Evolutionary conservation across 2,888 invertebrate species (phyloP).

Genomic region (Morpho helenor): DNA sequence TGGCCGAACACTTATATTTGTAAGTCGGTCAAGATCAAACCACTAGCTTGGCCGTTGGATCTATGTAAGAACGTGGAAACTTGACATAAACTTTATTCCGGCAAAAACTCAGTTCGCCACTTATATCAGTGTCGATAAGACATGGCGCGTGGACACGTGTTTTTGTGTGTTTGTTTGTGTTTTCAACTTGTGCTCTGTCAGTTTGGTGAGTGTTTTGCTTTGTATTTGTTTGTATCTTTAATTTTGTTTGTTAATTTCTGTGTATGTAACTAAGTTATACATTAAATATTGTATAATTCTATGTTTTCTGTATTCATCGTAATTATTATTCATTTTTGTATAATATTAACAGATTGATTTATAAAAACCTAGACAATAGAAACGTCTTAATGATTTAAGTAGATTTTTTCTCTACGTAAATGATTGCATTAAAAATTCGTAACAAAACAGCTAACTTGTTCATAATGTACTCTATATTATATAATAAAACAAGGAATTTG

Average conservation of each 20-base stretch:
- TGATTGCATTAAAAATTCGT: no score
- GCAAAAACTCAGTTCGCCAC: slow-evolving; percentile 3
- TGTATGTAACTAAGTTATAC: no score
- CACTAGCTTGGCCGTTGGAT: slow-evolving; percentile 14
- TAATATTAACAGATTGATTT: no score
- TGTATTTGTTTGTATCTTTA: slow-evolving; percentile 1
- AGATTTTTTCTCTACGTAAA: no score
- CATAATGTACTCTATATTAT: no score
- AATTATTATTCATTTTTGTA: no score
- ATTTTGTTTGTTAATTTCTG: neutral
- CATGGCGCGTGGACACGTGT: slow-evolving; percentile 30
- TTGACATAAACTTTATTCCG: slow-evolving; percentile 8
- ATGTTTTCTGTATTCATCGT: no score
- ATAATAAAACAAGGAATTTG: no score
- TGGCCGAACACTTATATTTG: slow-evolving; percentile 29
- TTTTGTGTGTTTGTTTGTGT: slow-evolving; percentile 49
- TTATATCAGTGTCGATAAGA: slow-evolving; percentile 1
- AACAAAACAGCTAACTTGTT: no score
- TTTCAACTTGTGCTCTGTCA: slow-evolving; percentile 45
- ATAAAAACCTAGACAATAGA: no score
- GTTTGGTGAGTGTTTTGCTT: slow-evolving; percentile 46
- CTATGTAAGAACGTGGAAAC: slow-evolving; percentile 12
- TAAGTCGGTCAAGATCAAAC: slow-evolving; percentile 30
- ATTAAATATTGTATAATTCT: no score
- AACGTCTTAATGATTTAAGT: no score